Base-by-base conservation (phyloP, 2,888 invertebrate species). In the Pachymerium ferrugineum region DNA sequence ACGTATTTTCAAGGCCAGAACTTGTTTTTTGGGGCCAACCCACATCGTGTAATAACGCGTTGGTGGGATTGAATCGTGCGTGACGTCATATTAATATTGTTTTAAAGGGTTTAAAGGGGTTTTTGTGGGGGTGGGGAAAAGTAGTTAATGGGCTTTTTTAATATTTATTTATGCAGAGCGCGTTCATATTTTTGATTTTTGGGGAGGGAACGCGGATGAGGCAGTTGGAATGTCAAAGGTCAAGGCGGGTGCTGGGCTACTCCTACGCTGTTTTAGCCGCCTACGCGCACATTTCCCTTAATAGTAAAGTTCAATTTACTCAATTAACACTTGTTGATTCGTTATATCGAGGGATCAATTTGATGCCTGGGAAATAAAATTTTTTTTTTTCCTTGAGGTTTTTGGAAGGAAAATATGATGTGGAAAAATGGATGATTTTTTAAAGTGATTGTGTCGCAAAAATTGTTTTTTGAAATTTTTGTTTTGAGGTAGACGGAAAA, bases 171-270 rank as follows among this genome's bases (percentile, higher is more conserved):
- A 47, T 47, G 16, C 19, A 47, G 47, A 47, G 25, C 6, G 25
- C 6, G 54, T 6, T 54, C 54, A n/a, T 8, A 22, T 54, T 54
- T 25, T 19, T 1, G 25, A 25, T 54, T 54, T 54, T 54, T 25
- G 54, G 54, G 25, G 54, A 3, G 54, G 25, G 54, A 54, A 25
- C 22, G 54, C 14, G 54, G 54, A 54, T 25, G 54, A 54, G 25
- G 25, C 22, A 47, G 47, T n/a, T 47, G 12, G 54, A 54, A 54
- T 54, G 54, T 54, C 54, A 54, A 25, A 54, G 54, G 54, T 54
- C 54, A 54, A 54, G 54, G 54, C 54, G 54, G 54, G 54, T 54
- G 54, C 25, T n/a, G 22, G 54, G 54, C 54, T 54, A 54, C 54
- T 54, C 54, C 54, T 25, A 54, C 54, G 54, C 54, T 25, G 25